A percentile compares a stretch with the other conserved stretches of the same genome.
These are phyloP conservation scores for Cyprinodon tularosa DNA, from an alignment of 2,113 vertebrate species.

Conservation along the genomic window DNA sequence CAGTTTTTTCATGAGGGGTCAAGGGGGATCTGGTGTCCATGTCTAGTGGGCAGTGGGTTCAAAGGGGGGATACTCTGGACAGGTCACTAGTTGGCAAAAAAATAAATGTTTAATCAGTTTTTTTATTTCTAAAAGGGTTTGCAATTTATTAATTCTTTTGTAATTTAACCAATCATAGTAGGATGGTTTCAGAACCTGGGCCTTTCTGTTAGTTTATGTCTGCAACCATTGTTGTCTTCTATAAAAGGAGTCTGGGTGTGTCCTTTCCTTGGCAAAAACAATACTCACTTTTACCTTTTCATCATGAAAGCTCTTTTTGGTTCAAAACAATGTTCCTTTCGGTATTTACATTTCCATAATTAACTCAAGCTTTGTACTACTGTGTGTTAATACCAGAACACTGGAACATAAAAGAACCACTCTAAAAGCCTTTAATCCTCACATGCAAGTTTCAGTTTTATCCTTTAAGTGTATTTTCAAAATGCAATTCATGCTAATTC, in stretches of 20 bases:
- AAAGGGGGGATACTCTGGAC: too few relatives aligned
- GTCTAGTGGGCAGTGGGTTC: too few relatives aligned
- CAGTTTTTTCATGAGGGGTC: too few relatives aligned
- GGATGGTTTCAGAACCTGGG: neutral
- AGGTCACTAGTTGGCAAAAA: too few relatives aligned
- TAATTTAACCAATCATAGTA: neutral
- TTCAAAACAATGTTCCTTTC: neutral
- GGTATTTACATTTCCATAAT: neutral
- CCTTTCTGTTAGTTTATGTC: neutral
- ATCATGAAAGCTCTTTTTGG: slow-evolving; percentile 2
- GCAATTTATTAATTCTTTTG: neutral
- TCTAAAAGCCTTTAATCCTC: neutral
- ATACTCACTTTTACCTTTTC: slow-evolving; percentile 1
- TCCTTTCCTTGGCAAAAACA: slow-evolving; percentile 1
- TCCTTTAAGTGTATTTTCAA: neutral
- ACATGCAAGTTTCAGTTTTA: neutral
- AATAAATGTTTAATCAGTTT: too few relatives aligned
- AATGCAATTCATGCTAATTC: neutral
- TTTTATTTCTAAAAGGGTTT: neutral
- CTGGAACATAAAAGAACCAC: too few relatives aligned
- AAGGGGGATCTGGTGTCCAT: too few relatives aligned
- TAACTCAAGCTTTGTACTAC: neutral
- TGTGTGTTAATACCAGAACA: neutral
- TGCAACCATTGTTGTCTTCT: neutral
- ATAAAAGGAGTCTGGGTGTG: neutral